Conservation (phyloP, 2,888 invertebrate genomes). For the Tinea trinotella region DNA sequence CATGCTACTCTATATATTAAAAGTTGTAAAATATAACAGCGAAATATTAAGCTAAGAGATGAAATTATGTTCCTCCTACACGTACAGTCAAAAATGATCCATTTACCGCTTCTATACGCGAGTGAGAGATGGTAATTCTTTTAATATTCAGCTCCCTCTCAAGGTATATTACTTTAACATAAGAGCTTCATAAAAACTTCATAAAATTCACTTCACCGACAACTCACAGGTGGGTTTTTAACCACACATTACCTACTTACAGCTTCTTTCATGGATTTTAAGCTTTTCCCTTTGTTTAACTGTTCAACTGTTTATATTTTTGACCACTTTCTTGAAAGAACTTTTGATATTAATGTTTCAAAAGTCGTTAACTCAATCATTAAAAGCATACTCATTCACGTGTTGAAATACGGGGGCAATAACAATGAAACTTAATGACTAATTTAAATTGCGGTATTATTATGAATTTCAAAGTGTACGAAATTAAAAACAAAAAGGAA, state of each 20-base stretch:
- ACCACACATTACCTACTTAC: background rate
- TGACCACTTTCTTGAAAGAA: background rate
- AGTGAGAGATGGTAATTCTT: background rate
- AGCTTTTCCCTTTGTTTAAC: background rate
- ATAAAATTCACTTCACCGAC: background rate
- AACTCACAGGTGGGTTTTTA: background rate
- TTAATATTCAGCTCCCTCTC: background rate
- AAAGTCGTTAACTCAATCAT: background rate
- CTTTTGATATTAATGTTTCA: background rate
- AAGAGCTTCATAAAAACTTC: slow-evolving; percentile 9
- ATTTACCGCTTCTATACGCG: too few species aligned
- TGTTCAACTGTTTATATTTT: background rate
- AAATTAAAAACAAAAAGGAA: background rate
- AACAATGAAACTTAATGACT: background rate
- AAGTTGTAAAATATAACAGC: too few species aligned
- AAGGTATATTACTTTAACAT: background rate
- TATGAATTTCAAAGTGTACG: background rate
- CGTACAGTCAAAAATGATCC: too few species aligned
- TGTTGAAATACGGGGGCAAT: background rate
- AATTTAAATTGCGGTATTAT: background rate
- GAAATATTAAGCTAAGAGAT: background rate
- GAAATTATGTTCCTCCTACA: background rate
- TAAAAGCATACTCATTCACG: background rate
- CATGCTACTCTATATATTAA: too few species aligned
- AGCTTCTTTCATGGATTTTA: background rate